These are phyloP conservation scores for Aphaenogaster ashmeadi DNA, from an alignment of 1,140 invertebrate species.

Conservation along the genomic window DNA sequence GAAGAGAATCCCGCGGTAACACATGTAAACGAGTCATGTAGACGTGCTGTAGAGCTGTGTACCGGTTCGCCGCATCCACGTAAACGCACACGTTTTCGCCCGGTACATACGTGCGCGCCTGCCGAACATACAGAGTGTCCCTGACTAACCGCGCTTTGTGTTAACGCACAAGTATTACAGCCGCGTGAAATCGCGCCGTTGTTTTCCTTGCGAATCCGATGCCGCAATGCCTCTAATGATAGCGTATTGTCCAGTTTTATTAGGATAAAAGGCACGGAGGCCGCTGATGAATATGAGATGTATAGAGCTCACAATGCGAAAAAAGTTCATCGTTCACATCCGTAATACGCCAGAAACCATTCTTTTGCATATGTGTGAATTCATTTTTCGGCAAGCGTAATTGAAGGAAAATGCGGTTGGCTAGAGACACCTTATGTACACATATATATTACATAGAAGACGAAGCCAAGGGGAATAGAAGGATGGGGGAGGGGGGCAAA, in stretches of 20 bases:
- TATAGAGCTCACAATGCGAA: not conserved
- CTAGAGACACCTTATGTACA: slow-evolving; percentile 1
- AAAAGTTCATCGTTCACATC: not conserved
- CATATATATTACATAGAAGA: not conserved
- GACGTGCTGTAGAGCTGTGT: slow-evolving; percentile 53
- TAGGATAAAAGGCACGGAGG: not conserved
- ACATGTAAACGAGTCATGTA: slow-evolving; percentile 79
- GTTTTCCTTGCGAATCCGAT: not conserved
- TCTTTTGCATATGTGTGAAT: not conserved
- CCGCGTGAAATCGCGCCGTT: slow-evolving; percentile 36
- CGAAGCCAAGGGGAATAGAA: not conserved
- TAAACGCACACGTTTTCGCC: slow-evolving; percentile 72
- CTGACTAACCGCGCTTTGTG: slow-evolving; percentile 24
- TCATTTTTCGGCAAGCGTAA: not conserved
- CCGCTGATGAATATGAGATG: not conserved
- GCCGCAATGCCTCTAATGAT: not conserved
- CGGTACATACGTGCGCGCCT: slow-evolving; percentile 42
- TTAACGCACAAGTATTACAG: slow-evolving; percentile 12
- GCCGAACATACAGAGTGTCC: slow-evolving; percentile 45
- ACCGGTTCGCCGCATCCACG: slow-evolving; percentile 62
- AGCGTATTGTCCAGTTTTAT: slow-evolving; percentile 27
- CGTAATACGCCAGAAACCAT: not conserved
- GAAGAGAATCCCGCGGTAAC: slow-evolving; percentile 80
- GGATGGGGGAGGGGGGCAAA: not conserved
- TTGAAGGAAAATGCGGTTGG: not conserved